These are phyloP conservation scores for Drosophila neoperkinsi DNA, from an alignment of 2,888 invertebrate species.

Conservation along the genomic window DNA sequence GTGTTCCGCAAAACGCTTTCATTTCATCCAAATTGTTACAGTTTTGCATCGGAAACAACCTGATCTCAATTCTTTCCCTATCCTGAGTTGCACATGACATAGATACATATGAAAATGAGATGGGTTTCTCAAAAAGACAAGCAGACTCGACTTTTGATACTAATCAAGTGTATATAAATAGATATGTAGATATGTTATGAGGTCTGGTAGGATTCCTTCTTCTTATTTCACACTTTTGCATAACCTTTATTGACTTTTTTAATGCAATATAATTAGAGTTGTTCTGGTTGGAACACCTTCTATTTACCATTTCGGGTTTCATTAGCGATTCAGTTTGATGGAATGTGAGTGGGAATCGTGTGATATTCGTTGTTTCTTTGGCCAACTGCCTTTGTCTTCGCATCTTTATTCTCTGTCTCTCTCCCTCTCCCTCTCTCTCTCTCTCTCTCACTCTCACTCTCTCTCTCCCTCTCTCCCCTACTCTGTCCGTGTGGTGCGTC, in stretches of 20 bases:
- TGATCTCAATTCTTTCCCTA: not conserved
- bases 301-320: not conserved
- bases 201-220: too few species aligned
- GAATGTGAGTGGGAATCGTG: slow-evolving; percentile 4
- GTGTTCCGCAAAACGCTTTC: slow-evolving; percentile 14
- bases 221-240: not conserved
- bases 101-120: not conserved
- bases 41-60: not conserved
- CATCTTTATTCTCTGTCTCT: slow-evolving; percentile 3
- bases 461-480: not conserved
- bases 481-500: slow-evolving; percentile 40
- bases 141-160: not conserved
- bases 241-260: not conserved
- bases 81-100: not conserved
- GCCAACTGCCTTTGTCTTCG: slow-evolving; percentile 43
- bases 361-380: slow-evolving; percentile 42
- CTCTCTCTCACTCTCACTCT: not conserved
- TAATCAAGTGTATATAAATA: not conserved
- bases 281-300: not conserved
- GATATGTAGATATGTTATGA: not conserved
- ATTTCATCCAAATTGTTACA: not conserved
- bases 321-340: not conserved
- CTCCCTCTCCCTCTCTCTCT: not conserved
- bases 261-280: not conserved
- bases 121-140: not conserved